Conservation (phyloP, 2,888 invertebrate species). For the Polydrusus tereticollis region DNA sequence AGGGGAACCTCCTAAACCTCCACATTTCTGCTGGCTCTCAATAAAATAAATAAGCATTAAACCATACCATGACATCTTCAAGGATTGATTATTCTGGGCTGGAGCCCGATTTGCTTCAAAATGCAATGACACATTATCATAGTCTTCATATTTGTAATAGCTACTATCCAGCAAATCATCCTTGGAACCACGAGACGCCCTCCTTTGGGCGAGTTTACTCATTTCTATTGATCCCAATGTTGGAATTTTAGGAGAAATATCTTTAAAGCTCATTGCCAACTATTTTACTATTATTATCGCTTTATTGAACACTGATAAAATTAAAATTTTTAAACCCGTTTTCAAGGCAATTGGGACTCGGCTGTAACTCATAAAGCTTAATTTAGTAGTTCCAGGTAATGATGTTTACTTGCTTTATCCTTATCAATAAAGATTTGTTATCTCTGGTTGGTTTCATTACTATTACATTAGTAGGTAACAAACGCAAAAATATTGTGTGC, state of each 20-base stretch:
- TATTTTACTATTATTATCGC: background rate
- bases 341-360: slow-evolving; percentile 6
- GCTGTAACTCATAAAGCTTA: slow-evolving; percentile 11
- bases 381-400: slow-evolving; percentile 1
- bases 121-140: slow-evolving; percentile 56
- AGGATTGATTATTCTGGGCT: slow-evolving; percentile 11
- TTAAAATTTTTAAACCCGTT: background rate
- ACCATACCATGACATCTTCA: slow-evolving; percentile 32
- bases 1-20: too few relatives aligned
- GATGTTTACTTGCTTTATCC: slow-evolving; percentile 33
- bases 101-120: slow-evolving; percentile 21
- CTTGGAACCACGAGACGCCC: slow-evolving; percentile 55
- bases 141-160: slow-evolving; percentile 55
- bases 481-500: background rate
- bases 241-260: slow-evolving; percentile 61
- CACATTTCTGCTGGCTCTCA: too few relatives aligned
- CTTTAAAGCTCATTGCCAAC: slow-evolving; percentile 51
- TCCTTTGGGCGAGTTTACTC: slow-evolving; percentile 59
- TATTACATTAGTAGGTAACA: slow-evolving; percentile 8
- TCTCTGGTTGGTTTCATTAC: slow-evolving; percentile 21
- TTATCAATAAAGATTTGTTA: slow-evolving; percentile 41
- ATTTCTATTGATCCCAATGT: slow-evolving; percentile 56
- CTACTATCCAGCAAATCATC: slow-evolving; percentile 49
- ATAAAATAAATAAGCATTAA: background rate
- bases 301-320: slow-evolving; percentile 1